Conservation (phyloP, 2,113 vertebrate genomes). For the Prinia subflava region DNA sequence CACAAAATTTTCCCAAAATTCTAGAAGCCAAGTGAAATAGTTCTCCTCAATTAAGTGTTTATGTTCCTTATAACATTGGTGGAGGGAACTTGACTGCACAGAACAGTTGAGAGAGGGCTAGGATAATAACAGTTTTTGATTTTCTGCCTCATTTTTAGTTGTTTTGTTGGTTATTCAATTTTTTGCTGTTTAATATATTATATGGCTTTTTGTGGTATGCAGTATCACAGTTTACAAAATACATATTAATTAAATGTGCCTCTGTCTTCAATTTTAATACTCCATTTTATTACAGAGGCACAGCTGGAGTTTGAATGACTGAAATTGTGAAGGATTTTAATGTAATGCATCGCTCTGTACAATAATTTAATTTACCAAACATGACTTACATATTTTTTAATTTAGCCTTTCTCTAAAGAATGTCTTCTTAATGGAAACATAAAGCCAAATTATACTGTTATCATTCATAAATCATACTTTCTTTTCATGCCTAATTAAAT, state of each 20-base stretch:
- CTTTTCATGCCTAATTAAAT: neutral
- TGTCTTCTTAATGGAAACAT: neutral
- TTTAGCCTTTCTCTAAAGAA: neutral
- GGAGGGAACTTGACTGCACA: neutral
- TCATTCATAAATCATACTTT: neutral
- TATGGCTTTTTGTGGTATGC: neutral
- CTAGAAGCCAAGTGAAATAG: neutral
- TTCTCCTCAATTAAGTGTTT: neutral
- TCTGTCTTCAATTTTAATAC: neutral
- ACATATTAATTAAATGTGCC: neutral
- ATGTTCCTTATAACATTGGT: neutral
- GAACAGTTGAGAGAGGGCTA: fast-evolving
- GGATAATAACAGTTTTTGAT: neutral
- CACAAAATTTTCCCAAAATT: neutral
- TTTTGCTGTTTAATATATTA: neutral
- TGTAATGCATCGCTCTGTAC: neutral
- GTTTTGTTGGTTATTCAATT: neutral
- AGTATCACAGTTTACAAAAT: neutral
- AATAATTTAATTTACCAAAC: neutral
- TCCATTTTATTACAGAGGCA: neutral
- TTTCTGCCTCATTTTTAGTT: neutral
- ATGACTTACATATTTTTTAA: neutral
- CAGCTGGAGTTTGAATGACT: neutral
- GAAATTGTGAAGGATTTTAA: neutral
- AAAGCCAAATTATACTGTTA: neutral